Percentiles rank a stretch among this genome's conserved stretches.
phyloP scores from a whole-genome alignment of 2,797 vertebrate genomes.

The Poecile montanus region DNA sequence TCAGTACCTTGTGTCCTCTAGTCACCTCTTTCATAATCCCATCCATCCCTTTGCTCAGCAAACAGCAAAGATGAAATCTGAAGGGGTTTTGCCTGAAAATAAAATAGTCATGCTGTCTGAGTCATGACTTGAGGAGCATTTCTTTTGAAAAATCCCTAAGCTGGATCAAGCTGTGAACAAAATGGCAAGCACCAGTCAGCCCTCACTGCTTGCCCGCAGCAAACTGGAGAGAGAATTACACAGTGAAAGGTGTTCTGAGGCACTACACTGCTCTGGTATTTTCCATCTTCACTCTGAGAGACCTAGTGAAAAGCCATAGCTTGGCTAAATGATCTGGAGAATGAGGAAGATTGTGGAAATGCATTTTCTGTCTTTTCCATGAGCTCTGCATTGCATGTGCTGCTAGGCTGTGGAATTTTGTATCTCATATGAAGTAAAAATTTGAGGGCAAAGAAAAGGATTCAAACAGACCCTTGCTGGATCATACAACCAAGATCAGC shows the following conservation, averaged over 20 bases:
- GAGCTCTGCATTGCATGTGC: not conserved
- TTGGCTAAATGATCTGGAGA: not conserved
- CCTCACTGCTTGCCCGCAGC: fast-evolving
- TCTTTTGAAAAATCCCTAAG: not conserved
- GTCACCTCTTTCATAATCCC: not conserved
- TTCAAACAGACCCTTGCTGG: not conserved
- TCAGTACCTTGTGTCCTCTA: not conserved
- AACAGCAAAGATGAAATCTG: not conserved
- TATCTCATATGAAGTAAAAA: not conserved
- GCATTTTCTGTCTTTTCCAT: not conserved
- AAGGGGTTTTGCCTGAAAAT: not conserved
- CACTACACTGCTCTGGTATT: not conserved
- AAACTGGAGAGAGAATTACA: not conserved
- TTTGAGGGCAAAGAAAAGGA: not conserved
- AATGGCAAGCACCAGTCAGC: not conserved
- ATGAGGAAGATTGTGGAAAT: not conserved
- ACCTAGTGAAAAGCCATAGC: not conserved
- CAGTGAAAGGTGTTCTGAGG: not conserved
- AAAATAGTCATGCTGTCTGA: not conserved
- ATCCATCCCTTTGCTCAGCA: not conserved
- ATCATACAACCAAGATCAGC: not conserved
- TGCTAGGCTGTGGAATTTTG: not conserved
- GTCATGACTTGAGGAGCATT: not conserved
- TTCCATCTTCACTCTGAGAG: not conserved
- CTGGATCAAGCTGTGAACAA: not conserved